A percentile compares a stretch with the other conserved stretches of the same genome.
These are phyloP conservation scores for Rotaria sp. DNA, from an alignment of 2,888 invertebrate genomes.

Conservation along the genomic window DNA sequence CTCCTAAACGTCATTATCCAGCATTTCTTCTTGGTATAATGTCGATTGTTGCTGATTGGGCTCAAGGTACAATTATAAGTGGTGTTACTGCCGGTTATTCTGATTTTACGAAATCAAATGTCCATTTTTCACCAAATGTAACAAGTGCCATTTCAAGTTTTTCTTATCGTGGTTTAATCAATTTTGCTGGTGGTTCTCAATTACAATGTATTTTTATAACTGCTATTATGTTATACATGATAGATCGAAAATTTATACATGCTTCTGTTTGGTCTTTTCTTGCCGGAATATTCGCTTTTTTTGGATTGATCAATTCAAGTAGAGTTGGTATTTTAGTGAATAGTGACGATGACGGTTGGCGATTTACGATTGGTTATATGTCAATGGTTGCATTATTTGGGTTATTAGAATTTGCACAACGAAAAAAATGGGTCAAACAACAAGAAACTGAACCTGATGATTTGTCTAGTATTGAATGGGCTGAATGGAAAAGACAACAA, in stretches of 20 bases:
- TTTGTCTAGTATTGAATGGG: not conserved
- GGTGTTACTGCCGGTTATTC: not conserved
- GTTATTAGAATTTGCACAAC: not conserved
- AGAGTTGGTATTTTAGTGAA: not conserved
- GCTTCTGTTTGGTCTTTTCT: not conserved
- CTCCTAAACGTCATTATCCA: slow-evolving; percentile 19
- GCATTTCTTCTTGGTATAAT: slow-evolving; percentile 17
- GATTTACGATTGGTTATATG: not conserved
- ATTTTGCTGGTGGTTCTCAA: slow-evolving; percentile 2
- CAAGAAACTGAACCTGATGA: slow-evolving; percentile 6
- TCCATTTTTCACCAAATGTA: not conserved
- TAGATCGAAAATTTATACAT: slow-evolving; percentile 15
- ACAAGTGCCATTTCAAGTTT: not conserved
- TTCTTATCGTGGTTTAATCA: not conserved
- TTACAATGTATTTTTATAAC: not conserved
- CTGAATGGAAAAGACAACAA: not conserved
- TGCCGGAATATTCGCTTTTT: not conserved
- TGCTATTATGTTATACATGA: slow-evolving; percentile 10
- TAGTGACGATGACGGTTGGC: not conserved
- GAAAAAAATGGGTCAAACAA: not conserved
- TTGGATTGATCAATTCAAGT: not conserved
- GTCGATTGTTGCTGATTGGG: slow-evolving; percentile 4
- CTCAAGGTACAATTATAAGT: not conserved
- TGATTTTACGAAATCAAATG: not conserved
- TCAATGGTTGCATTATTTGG: not conserved